Base-by-base conservation (phyloP, 37 sponge, comb jelly and placozoan species). In the Geodia barretti region DNA sequence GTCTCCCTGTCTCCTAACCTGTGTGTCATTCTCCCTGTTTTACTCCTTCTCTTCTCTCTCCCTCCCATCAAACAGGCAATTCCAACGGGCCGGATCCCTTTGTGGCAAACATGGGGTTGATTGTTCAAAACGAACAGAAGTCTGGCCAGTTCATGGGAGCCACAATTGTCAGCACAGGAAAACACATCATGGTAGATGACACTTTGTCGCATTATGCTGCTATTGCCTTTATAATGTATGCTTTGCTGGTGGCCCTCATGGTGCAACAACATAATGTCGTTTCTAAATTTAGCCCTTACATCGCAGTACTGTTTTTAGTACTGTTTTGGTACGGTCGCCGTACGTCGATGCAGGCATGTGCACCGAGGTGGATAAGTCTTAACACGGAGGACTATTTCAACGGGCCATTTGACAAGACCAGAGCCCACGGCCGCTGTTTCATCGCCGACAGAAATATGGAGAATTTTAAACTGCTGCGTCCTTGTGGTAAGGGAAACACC, bases 401-500 rank as follows among this genome's bases (percentile, higher is more conserved):
- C 25, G 65, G 65, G 30, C 65, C 65, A n/a, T 64, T 23, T 64
- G 79, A 79, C 32, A 39, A 79, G 30, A 39, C 66, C 7, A 33
- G 68, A 37, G 66, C 79, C 1, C 41, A 40, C 4, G 79, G 79
- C 30, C 19, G 79, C 17, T 79, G 79, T 26, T 79, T 79, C 42
- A 21, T 67, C 1, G 65, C 79, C 41, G 39, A 39, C 4, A 65
- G 54, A 64, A 43, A 66, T 25, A 36, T 79, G 25, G n/a, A 4
- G 28, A 39, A 39, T 19, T 79, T 79, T 64, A 1, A 7, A 24
- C 40, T 38, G 31, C 1, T 68, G 1, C 65, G 42, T 37, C 68
- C 79, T 4, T 79, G 79, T 26, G 17, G 79, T 79, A 41, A 28
- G 62, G n/a, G n/a, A n/a, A n/a, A n/a, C n/a, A n/a, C n/a, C n/a